Evolutionary conservation across 2,888 invertebrate species (phyloP).

Genomic region (Leistus spinibarbis): DNA sequence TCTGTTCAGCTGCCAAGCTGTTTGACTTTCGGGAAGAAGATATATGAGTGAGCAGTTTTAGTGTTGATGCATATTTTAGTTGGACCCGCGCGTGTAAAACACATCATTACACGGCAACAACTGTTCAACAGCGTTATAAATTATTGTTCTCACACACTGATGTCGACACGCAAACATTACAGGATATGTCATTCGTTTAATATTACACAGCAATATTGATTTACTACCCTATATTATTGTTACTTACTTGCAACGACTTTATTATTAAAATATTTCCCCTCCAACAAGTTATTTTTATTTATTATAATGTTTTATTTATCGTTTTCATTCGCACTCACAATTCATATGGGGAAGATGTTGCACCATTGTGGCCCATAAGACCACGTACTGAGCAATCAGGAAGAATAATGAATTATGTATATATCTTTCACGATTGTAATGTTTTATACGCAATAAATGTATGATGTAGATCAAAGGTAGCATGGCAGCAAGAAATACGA

Average conservation of each 20-base stretch:
- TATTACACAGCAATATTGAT: background rate
- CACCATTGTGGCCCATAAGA: no score
- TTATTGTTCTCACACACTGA: slow-evolving; percentile 4
- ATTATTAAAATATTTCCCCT: background rate
- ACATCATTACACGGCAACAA: slow-evolving; percentile 34
- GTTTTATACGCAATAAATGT: background rate
- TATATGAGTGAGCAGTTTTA: slow-evolving; percentile 36
- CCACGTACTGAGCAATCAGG: background rate
- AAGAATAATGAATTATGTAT: background rate
- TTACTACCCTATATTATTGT: background rate
- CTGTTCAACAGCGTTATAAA: slow-evolving; percentile 39
- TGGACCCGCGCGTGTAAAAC: slow-evolving; percentile 35
- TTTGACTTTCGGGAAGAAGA: slow-evolving; percentile 29
- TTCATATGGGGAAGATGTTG: no score
- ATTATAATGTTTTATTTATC: no score
- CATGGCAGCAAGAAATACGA: background rate
- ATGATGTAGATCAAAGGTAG: background rate
- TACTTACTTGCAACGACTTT: background rate
- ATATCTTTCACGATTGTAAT: background rate
- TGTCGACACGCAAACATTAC: background rate
- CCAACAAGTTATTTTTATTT: background rate
- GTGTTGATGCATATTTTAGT: slow-evolving; percentile 38
- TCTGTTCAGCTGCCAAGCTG: slow-evolving; percentile 22
- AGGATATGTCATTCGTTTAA: background rate
- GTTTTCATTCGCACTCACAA: no score